Conservation (phyloP, 2,888 invertebrate genomes). For the Calliphora vomitoria region DNA sequence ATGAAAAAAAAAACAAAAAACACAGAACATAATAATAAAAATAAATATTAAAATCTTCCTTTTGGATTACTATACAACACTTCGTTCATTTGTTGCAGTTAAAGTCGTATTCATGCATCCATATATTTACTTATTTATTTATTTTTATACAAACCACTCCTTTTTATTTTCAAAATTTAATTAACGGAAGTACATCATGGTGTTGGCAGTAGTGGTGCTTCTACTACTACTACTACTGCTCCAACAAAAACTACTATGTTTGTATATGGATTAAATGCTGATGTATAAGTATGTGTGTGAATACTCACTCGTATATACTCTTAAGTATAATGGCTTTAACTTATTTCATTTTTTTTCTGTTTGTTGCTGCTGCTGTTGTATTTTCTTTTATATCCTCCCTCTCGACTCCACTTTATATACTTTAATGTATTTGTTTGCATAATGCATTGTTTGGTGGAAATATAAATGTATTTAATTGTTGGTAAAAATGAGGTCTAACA, state of each 20-base stretch:
- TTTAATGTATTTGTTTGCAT: constrained; percentile 68
- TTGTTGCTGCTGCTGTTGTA: constrained; percentile 2
- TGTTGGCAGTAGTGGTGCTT: constrained; percentile 49
- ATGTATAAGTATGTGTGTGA: constrained; percentile 8
- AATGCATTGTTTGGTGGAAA: constrained; percentile 54
- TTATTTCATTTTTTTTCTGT: constrained; percentile 40
- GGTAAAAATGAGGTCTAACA: constrained; percentile 73
- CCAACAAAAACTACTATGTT: constrained; percentile 20
- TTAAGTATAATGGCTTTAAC: constrained; percentile 68
- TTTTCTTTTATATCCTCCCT: constrained; percentile 43
- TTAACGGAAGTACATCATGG: constrained; percentile 70
- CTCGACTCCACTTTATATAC: constrained; percentile 50
- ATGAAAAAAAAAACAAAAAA: background rate
- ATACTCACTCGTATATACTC: constrained; percentile 22
- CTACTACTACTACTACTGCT: constrained; percentile 10
- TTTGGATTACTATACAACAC: constrained; percentile 46
- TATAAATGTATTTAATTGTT: constrained; percentile 73
- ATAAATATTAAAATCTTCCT: constrained; percentile 49
- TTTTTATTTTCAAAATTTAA: constrained; percentile 71
- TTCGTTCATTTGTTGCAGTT: constrained; percentile 62
- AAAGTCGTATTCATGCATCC: constrained; percentile 47
- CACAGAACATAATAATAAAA: constrained; percentile 22
- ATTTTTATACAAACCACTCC: constrained; percentile 59
- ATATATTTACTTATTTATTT: constrained; percentile 39
- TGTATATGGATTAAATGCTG: constrained; percentile 1